Evolutionary conservation across 2,113 vertebrate species (phyloP), one percentile per base, ranked within the genome.

Genomic region (Tychaedon coryphoeus): DNA sequence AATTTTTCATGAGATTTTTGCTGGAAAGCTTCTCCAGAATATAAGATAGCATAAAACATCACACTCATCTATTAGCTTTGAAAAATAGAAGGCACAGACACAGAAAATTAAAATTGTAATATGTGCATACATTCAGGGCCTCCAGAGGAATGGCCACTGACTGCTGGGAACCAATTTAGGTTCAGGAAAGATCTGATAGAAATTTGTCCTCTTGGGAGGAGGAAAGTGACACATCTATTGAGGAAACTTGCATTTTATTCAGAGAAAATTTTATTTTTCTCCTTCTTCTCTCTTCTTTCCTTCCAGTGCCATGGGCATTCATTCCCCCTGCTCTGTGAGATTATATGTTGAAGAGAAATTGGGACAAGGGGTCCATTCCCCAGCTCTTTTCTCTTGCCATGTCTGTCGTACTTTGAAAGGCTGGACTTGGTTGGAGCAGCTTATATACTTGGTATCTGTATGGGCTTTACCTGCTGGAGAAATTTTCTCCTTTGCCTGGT

Each of bases 81-180:
- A 95, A 87, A 95, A 95, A 95, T 5, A 78, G 77, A 82, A 90
- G 25, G 73, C 61, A 73, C 8, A 77, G 34, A 34, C 31, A 56
- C 11, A 64, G 57, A 31, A 89, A 94, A 94, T 18, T 8, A 82
- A 53, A 75, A n/a, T 43, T 53, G 65, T 40, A 85, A 75, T 78
- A 34, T n/a, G 48, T 87, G 81, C 18, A 53, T 61, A 60, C 0
- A 4, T 81, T 93, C 43, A 26, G 78, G 31, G 48, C 57, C 77
- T 95, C 66, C 54, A 69, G 90, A 90, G 81, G n/a, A 85, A 88
- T 34, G 83, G 40, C 36, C 25, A n/a, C 5, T 13, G 51, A n/a
- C 50, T 91, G 31, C 77, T 64, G 80, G 70, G 73, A 96, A 85
- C 53, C 36, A 74, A 58, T 65, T 34, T 14, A 75, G 70, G 17